A percentile compares a stretch with the other conserved stretches of the same genome.
Conservation (phyloP, 2,797 vertebrate species). For the Squalus acanthias region DNA sequence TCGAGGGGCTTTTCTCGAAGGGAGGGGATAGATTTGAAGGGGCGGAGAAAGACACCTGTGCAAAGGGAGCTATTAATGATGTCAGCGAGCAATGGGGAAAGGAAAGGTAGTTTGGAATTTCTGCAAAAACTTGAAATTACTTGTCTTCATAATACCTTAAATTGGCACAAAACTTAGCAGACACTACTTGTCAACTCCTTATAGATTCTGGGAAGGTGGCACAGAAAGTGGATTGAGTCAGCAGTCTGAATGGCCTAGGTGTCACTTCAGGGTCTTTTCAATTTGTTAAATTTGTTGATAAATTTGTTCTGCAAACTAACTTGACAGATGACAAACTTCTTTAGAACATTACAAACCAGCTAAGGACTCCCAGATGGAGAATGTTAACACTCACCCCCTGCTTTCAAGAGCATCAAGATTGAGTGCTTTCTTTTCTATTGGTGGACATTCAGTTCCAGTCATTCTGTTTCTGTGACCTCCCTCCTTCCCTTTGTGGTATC, state of each 20-base stretch:
- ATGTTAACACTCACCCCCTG: neutral
- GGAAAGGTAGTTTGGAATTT: neutral
- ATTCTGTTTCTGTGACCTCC: neutral
- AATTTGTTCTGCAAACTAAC: conserved; percentile 7
- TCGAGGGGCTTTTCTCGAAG: too few relatives aligned
- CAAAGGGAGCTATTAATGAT: too few relatives aligned
- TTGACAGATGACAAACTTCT: neutral
- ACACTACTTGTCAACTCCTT: neutral
- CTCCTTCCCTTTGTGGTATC: neutral
- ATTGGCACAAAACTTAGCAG: neutral
- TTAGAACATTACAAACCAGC: neutral
- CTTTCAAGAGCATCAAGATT: neutral
- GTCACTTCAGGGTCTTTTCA: neutral
- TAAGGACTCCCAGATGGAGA: neutral
- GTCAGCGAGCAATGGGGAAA: too few relatives aligned
- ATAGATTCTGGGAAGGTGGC: neutral
- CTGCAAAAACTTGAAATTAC: neutral
- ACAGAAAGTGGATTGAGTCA: neutral
- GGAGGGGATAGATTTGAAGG: too few relatives aligned
- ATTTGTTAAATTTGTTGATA: neutral
- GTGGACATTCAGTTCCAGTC: neutral
- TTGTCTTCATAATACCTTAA: neutral
- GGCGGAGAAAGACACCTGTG: too few relatives aligned
- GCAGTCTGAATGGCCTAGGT: neutral
- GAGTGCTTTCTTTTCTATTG: neutral